A percentile compares a stretch with the other conserved stretches of the same genome.
phyloP scores from a whole-genome alignment of 2,888 invertebrate genomes.

The Campoletis raptor region DNA sequence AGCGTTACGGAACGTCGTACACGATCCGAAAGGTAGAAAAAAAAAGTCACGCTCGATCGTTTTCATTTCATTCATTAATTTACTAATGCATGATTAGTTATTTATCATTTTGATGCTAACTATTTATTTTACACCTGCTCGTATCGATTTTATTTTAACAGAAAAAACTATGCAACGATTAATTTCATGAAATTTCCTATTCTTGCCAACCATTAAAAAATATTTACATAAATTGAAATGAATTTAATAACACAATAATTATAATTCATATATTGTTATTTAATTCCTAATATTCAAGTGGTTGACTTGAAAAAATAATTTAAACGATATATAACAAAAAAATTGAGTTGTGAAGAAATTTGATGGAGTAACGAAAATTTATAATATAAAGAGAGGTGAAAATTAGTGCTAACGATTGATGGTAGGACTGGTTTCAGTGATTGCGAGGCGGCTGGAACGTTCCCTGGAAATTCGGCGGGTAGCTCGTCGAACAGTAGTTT shows the following conservation, averaged over 20 bases:
- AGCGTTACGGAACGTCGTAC: conserved; percentile 76
- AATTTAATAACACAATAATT: background rate
- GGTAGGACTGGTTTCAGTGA: conserved; percentile 81
- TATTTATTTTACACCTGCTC: background rate
- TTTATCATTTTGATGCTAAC: background rate
- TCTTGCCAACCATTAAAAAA: background rate
- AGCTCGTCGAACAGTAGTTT: conserved; percentile 84
- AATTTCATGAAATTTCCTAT: background rate
- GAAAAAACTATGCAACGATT: background rate
- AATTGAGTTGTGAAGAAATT: background rate
- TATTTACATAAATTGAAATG: background rate
- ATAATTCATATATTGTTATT: background rate
- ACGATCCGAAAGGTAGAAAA: conserved; percentile 81
- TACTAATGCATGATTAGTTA: background rate
- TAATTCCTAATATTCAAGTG: background rate
- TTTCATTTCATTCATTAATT: conserved; percentile 36
- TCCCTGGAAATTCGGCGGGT: conserved; percentile 83
- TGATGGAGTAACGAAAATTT: conserved; percentile 25
- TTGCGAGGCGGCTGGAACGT: conserved; percentile 81
- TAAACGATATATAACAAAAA: background rate
- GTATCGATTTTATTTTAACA: background rate
- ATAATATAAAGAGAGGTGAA: conserved; percentile 51
- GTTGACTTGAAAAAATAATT: background rate
- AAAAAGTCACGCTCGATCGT: conserved; percentile 46
- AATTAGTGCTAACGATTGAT: conserved; percentile 78